A percentile compares a stretch with the other conserved stretches of the same genome.
These are phyloP conservation scores for Regulus satrapa DNA, from an alignment of 2,113 vertebrate genomes.

Conservation along the genomic window DNA sequence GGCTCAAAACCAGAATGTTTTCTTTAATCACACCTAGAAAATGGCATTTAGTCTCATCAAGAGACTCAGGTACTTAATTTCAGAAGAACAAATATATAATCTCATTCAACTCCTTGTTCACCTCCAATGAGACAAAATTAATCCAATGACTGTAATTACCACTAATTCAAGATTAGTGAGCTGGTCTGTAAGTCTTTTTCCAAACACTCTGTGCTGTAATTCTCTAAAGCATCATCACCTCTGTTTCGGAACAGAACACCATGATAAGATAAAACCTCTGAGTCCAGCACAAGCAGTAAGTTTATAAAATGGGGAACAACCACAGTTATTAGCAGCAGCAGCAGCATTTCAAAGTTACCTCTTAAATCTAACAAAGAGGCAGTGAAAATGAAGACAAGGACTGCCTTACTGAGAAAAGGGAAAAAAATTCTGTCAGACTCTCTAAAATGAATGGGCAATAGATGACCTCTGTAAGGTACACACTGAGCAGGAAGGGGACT, in stretches of 20 bases:
- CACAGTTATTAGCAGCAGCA: background rate
- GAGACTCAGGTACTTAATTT: background rate
- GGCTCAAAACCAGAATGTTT: background rate
- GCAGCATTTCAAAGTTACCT: background rate
- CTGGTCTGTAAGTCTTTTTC: background rate
- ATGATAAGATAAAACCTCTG: background rate
- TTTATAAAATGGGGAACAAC: background rate
- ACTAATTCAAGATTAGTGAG: background rate
- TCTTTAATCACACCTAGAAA: conserved; percentile 17
- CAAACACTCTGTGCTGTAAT: background rate
- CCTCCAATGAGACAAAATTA: conserved; percentile 1
- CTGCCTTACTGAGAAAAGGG: background rate
- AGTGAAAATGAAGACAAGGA: background rate
- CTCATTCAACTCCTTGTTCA: background rate
- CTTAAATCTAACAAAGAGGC: background rate
- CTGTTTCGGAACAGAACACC: background rate
- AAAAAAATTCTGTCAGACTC: background rate
- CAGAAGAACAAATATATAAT: background rate
- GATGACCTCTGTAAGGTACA: background rate
- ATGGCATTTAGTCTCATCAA: background rate
- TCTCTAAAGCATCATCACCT: background rate
- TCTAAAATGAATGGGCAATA: background rate
- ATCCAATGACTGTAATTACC: conserved; percentile 5
- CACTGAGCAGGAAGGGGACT: background rate
- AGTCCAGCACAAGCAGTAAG: background rate